phyloP scores from a whole-genome alignment of 2,797 vertebrate species.

The Smutsia temminckii region DNA sequence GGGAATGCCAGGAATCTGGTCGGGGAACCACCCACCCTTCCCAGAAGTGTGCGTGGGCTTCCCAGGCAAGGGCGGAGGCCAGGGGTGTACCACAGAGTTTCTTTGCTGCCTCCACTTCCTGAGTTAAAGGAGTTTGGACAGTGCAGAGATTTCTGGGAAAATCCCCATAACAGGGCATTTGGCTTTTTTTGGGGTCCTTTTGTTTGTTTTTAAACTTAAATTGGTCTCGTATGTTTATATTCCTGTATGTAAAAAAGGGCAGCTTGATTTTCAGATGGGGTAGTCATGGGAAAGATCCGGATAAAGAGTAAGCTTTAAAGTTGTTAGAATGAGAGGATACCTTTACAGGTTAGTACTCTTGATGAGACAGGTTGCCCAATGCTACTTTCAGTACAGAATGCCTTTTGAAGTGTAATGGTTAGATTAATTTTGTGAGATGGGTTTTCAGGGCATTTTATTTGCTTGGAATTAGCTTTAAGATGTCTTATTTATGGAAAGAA shows the following conservation, averaged over 20 bases:
- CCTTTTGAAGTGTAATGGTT: neutral
- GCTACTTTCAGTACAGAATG: neutral
- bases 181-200: neutral
- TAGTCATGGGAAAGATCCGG: neutral
- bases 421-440: neutral
- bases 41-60: neutral
- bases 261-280: neutral
- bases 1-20: neutral
- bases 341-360: neutral
- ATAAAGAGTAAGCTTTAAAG: neutral
- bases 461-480: neutral
- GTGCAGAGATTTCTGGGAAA: neutral
- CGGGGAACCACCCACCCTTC: neutral
- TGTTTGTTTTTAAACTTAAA: neutral
- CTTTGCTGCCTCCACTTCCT: neutral
- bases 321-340: neutral
- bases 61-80: neutral
- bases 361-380: neutral
- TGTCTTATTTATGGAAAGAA: constrained; percentile 32
- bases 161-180: neutral
- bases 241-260: neutral
- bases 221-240: neutral
- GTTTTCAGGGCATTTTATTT: neutral
- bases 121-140: neutral
- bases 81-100: neutral